phyloP scores from a whole-genome alignment of 2,113 vertebrate species.

The Lutjanus erythropterus region DNA sequence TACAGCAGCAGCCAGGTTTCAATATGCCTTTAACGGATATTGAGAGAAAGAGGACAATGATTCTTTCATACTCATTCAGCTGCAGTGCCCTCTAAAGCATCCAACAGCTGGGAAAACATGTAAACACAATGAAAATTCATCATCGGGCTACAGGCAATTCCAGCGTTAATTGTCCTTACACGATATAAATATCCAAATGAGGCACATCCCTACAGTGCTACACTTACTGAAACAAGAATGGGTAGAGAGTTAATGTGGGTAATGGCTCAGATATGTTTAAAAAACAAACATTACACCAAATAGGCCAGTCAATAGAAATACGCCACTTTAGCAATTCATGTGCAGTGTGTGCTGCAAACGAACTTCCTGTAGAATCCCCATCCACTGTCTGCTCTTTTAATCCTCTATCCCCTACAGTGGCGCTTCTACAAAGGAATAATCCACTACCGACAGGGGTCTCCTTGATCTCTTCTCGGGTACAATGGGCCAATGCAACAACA shows the following conservation, averaged over 20 bases:
- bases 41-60: constrained; percentile 36
- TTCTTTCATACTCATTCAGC: constrained; percentile 52
- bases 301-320: constrained; percentile 40
- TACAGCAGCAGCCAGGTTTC: constrained; percentile 10
- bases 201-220: constrained; percentile 13
- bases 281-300: constrained; percentile 24
- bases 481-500: constrained; percentile 81
- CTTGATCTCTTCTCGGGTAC: constrained; percentile 80
- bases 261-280: background rate
- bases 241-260: constrained; percentile 18
- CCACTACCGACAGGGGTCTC: constrained; percentile 79
- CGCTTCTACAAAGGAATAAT: constrained; percentile 80
- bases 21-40: constrained; percentile 34
- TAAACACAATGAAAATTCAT: constrained; percentile 63
- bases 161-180: constrained; percentile 48
- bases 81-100: constrained; percentile 29
- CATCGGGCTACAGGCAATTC: constrained; percentile 44
- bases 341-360: constrained; percentile 54
- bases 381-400: constrained; percentile 81
- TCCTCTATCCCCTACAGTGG: constrained; percentile 80
- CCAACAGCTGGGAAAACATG: constrained; percentile 57
- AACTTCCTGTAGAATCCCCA: constrained; percentile 77
- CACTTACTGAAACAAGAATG: constrained; percentile 14
- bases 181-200: constrained; percentile 48
- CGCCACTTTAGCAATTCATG: constrained; percentile 62